Evolutionary conservation across 1,140 invertebrate genomes (phyloP).

Genomic region (Lucilia sericata): DNA sequence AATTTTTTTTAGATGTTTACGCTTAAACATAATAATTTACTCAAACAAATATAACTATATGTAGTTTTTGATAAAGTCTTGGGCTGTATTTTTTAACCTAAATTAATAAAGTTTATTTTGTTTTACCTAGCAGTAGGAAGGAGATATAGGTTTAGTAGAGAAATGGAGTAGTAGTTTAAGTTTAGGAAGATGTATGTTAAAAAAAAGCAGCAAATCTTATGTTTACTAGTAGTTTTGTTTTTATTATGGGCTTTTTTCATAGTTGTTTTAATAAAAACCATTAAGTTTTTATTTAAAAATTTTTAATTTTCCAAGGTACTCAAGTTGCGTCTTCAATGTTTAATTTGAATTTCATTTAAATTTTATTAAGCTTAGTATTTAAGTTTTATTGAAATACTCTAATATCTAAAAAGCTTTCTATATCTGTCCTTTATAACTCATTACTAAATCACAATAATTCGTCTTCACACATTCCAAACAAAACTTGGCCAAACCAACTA

Average conservation of each 20-base stretch:
- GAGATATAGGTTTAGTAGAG: too few relatives aligned
- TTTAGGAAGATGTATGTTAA: background rate
- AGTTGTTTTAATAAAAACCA: too few relatives aligned
- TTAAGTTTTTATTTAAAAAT: background rate
- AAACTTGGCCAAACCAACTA: too few relatives aligned
- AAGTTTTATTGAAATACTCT: slow-evolving; percentile 2
- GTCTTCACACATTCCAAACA: background rate
- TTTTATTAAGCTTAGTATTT: slow-evolving; percentile 12
- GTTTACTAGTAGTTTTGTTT: background rate
- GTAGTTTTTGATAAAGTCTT: background rate
- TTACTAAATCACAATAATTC: background rate
- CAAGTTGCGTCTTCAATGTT: slow-evolving; percentile 32
- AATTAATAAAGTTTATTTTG: too few relatives aligned
- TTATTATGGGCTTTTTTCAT: background rate
- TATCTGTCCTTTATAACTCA: background rate
- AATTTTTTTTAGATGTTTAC: background rate
- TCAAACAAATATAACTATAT: background rate
- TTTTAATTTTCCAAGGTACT: slow-evolving; percentile 24
- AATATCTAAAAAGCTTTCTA: background rate
- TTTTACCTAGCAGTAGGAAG: too few relatives aligned
- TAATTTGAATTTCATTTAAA: slow-evolving; percentile 1
- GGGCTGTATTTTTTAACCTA: background rate
- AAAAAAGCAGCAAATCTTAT: background rate
- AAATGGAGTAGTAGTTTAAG: background rate
- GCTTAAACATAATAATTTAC: slow-evolving; percentile 5